Evolutionary conservation across 2,797 vertebrate genomes (phyloP).

Genomic region (Melanogrammus aeglefinus): DNA sequence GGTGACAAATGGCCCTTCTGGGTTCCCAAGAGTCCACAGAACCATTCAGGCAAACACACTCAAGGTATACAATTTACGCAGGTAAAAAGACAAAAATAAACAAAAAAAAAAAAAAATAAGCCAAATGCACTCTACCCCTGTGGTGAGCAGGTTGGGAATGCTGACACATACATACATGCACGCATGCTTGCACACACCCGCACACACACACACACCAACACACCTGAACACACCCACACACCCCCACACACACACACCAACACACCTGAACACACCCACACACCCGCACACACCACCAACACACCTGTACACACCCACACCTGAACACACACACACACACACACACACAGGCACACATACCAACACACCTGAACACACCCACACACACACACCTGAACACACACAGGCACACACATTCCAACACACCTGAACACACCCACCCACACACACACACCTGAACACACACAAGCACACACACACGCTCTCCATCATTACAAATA

Average conservation of each 20-base stretch:
- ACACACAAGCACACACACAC: conserved; percentile 10
- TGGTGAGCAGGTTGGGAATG: neutral
- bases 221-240: neutral
- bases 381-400: neutral
- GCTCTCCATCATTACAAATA: conserved; percentile 24
- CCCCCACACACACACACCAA: neutral
- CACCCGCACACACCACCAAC: conserved; percentile 11
- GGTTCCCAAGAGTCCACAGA: conserved; percentile 30
- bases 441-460: conserved; percentile 19
- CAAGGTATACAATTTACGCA: neutral
- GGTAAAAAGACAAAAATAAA: neutral
- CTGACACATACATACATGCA: neutral
- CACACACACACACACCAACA: conserved; percentile 7
- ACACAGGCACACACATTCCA: neutral
- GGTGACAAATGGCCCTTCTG: conserved; percentile 34
- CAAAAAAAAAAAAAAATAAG: neutral
- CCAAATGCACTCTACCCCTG: neutral
- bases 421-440: conserved; percentile 19
- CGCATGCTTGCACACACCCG: conserved; percentile 21
- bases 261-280: conserved; percentile 19
- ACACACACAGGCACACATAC: conserved; percentile 13
- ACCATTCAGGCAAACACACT: conserved; percentile 34
- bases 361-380: conserved; percentile 2
- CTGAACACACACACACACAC: conserved; percentile 4
- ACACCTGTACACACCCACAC: neutral